These are phyloP conservation scores for Leptopilina syphax DNA, from an alignment of 2,888 invertebrate species.

Conservation along the genomic window DNA sequence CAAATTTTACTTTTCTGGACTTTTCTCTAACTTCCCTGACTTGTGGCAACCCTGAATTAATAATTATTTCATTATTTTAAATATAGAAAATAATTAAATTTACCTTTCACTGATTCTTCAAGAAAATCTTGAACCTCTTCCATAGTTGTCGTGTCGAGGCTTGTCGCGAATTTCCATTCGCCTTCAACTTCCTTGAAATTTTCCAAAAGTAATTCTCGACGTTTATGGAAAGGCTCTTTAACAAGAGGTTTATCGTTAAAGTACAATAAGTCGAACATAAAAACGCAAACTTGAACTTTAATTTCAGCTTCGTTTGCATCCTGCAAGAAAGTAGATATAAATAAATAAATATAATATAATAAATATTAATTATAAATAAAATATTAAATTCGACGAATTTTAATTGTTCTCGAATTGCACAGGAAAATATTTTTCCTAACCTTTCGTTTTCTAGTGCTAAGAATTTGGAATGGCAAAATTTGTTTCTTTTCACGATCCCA, in stretches of 20 bases:
- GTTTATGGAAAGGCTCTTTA: slow-evolving; percentile 84
- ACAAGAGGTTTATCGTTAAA: slow-evolving; percentile 93
- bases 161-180: slow-evolving; percentile 92
- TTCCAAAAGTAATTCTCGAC: slow-evolving; percentile 85
- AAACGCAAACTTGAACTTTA: slow-evolving; percentile 95
- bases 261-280: slow-evolving; percentile 96
- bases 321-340: slow-evolving; percentile 70
- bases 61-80: too few relatives aligned
- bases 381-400: too few relatives aligned
- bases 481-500: slow-evolving; percentile 92
- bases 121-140: slow-evolving; percentile 97
- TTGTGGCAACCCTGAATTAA: too few relatives aligned
- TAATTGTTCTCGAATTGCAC: slow-evolving; percentile 72
- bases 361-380: neutral
- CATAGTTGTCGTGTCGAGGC: slow-evolving; percentile 87
- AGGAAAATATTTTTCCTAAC: slow-evolving; percentile 76
- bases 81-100: neutral
- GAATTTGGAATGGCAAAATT: slow-evolving; percentile 97
- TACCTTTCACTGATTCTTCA: slow-evolving; percentile 94
- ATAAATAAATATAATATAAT: neutral
- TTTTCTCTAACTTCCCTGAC: too few relatives aligned
- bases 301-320: slow-evolving; percentile 87
- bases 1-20: too few relatives aligned
- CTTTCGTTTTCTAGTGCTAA: slow-evolving; percentile 97
- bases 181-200: slow-evolving; percentile 86